Conservation (phyloP, 2,797 vertebrate species). For the Danio tinwini region DNA sequence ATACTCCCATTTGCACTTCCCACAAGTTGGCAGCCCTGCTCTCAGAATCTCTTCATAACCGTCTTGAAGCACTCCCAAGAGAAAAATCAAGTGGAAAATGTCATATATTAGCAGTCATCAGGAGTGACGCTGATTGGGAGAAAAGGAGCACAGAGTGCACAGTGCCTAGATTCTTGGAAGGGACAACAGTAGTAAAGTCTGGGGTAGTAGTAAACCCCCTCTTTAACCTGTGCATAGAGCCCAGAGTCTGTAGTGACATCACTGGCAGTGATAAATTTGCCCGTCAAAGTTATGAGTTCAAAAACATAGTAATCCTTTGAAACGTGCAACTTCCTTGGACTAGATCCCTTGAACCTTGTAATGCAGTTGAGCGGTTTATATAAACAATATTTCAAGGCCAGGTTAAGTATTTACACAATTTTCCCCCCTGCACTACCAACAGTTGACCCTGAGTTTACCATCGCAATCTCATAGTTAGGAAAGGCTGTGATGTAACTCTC, state of each 20-base stretch:
- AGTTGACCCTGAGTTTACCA: too few species aligned
- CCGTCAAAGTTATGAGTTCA: background rate
- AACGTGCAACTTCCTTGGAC: background rate
- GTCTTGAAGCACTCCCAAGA: background rate
- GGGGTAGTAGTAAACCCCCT: too few species aligned
- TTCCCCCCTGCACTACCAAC: too few species aligned
- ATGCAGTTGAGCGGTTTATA: background rate
- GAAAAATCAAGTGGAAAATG: background rate
- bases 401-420: too few species aligned
- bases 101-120: constrained; percentile 14
- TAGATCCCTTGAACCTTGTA: background rate
- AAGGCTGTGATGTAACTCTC: too few species aligned
- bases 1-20: constrained; percentile 30
- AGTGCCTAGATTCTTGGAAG: too few species aligned
- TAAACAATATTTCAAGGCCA: background rate
- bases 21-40: constrained; percentile 14
- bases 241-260: too few species aligned
- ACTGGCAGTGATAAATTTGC: background rate
- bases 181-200: too few species aligned
- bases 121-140: too few species aligned
- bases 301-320: background rate
- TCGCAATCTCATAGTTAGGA: too few species aligned
- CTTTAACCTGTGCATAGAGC: too few species aligned
- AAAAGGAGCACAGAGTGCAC: too few species aligned
- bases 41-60: background rate